Conservation (phyloP, 2,888 invertebrate species). For the Agrenia bidenticulata region DNA sequence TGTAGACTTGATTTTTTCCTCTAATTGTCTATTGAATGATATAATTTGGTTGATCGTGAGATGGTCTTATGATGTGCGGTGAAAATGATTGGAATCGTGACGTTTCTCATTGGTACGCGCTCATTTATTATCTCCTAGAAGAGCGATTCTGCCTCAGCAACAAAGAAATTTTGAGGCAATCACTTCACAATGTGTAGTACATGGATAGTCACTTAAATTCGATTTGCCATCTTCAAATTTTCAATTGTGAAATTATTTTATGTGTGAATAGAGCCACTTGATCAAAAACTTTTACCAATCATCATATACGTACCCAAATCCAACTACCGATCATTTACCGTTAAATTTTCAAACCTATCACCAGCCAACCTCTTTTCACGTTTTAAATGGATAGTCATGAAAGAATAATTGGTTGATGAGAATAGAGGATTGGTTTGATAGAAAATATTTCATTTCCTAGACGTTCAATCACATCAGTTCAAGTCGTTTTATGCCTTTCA, state of each 20-base stretch:
- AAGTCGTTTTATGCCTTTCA: too few relatives aligned
- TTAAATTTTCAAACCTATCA: too few relatives aligned
- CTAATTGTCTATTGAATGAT: conserved; percentile 53
- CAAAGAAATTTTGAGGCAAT: not conserved
- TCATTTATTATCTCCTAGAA: conserved; percentile 43
- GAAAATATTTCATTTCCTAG: too few relatives aligned
- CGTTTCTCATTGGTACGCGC: conserved; percentile 50
- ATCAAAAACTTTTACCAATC: not conserved
- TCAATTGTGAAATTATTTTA: not conserved
- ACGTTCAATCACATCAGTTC: too few relatives aligned
- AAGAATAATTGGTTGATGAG: too few relatives aligned
- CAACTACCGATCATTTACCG: conserved; percentile 4
- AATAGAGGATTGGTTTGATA: too few relatives aligned
- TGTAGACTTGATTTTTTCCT: conserved; percentile 8
- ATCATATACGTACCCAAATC: not conserved
- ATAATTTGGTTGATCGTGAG: conserved; percentile 51
- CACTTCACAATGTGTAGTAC: not conserved
- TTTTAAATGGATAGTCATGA: too few relatives aligned
- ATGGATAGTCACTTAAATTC: conserved; percentile 9
- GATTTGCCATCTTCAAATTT: conserved; percentile 11
- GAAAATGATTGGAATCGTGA: conserved; percentile 53
- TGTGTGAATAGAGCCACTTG: conserved; percentile 2
- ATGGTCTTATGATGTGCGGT: conserved; percentile 44
- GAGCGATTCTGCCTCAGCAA: not conserved
- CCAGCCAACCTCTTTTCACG: too few relatives aligned